phyloP scores from a whole-genome alignment of 2,888 invertebrate genomes.

The Hybos culiciformis region DNA sequence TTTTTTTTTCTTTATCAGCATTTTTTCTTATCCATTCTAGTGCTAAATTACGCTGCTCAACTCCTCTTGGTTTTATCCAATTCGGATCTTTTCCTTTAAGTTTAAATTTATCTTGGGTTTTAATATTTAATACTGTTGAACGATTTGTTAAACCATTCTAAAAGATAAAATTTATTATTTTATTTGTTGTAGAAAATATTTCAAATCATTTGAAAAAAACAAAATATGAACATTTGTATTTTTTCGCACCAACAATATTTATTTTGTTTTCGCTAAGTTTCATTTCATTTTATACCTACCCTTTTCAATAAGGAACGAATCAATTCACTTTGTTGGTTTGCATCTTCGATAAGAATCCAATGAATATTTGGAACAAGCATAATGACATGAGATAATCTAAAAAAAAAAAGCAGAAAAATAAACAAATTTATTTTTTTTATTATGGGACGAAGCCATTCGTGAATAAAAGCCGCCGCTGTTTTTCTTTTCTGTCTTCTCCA shows the following conservation, averaged over 20 bases:
- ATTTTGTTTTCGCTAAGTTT: too few species aligned
- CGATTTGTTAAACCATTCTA: constrained; percentile 28
- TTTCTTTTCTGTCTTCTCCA: too few species aligned
- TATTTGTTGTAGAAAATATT: constrained; percentile 41
- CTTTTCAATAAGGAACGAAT: too few species aligned
- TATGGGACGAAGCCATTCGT: too few species aligned
- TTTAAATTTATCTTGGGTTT: constrained; percentile 58
- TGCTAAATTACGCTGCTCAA: constrained; percentile 79
- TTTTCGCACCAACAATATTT: too few species aligned
- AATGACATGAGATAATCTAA: constrained; percentile 72
- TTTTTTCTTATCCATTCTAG: constrained; percentile 54
- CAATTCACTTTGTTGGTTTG: constrained; percentile 39
- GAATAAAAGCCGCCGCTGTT: too few species aligned
- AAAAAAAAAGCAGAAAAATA: constrained; percentile 13
- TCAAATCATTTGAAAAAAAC: too few species aligned
- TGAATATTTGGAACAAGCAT: constrained; percentile 76
- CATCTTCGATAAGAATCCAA: constrained; percentile 90
- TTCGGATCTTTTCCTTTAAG: constrained; percentile 49
- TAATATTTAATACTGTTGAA: constrained; percentile 49
- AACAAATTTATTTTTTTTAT: too few species aligned
- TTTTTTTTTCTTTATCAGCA: constrained; percentile 37
- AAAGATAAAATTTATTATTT: constrained; percentile 61
- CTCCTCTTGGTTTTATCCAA: constrained; percentile 74
- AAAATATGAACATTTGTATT: too few species aligned
- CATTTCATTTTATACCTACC: too few species aligned